Conservation (phyloP, 2,888 invertebrate genomes). For the Spicauda simplicius region DNA sequence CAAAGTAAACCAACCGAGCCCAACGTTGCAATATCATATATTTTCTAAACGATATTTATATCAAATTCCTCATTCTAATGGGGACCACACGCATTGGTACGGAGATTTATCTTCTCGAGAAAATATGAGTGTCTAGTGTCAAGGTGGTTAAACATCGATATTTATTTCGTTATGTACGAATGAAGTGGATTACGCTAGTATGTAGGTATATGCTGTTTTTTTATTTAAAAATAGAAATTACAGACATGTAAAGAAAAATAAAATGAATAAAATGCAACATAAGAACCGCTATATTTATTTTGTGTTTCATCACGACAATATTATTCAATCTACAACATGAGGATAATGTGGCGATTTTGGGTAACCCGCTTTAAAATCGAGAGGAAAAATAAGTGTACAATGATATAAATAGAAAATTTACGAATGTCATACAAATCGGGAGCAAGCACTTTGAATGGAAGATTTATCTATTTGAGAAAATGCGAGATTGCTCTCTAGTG, state of each 20-base stretch:
- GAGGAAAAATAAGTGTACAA: no score
- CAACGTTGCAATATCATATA: neutral
- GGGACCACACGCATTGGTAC: neutral
- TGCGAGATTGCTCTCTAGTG: neutral
- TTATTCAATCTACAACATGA: no score
- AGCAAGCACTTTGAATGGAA: neutral
- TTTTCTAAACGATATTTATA: neutral
- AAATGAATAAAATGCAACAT: no score
- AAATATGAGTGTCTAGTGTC: neutral
- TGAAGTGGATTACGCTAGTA: neutral
- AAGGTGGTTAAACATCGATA: neutral
- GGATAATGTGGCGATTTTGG: no score
- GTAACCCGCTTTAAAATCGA: no score
- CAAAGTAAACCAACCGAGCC: constrained; percentile 6
- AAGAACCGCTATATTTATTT: no score
- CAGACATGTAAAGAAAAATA: no score
- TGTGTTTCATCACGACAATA: no score
- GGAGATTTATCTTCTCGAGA: neutral
- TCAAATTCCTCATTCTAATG: neutral
- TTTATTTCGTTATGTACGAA: neutral
- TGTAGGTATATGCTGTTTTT: no score
- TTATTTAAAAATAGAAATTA: no score
- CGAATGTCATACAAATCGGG: neutral
- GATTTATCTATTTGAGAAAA: neutral
- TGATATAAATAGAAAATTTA: neutral